These are phyloP conservation scores for Hololepta plana DNA, from an alignment of 2,888 invertebrate genomes.

Conservation along the genomic window DNA sequence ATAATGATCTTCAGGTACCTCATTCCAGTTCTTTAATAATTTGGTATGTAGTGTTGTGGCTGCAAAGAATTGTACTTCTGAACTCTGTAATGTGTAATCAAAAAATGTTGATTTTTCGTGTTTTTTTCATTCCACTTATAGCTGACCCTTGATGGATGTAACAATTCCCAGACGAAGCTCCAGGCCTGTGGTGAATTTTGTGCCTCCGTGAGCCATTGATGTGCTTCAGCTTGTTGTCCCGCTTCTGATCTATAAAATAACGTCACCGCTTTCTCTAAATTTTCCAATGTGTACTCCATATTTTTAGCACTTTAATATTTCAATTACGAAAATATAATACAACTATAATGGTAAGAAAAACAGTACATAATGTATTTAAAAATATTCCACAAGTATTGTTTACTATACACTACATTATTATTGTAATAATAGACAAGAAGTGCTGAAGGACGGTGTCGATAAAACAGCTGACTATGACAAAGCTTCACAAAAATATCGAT, in stretches of 20 bases:
- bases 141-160: slow-evolving; percentile 71
- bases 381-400: too few species aligned
- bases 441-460: too few species aligned
- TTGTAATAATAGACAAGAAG: too few species aligned
- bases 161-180: slow-evolving; percentile 81
- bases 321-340: neutral
- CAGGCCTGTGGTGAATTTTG: slow-evolving; percentile 80
- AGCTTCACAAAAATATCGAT: too few species aligned
- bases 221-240: slow-evolving; percentile 55
- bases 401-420: too few species aligned
- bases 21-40: slow-evolving; percentile 72
- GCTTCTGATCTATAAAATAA: slow-evolving; percentile 44
- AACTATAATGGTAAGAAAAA: too few species aligned
- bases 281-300: slow-evolving; percentile 45
- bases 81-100: slow-evolving; percentile 50
- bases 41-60: slow-evolving; percentile 82
- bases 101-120: too few species aligned
- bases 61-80: slow-evolving; percentile 87
- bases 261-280: slow-evolving; percentile 49
- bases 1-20: slow-evolving; percentile 66
- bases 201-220: slow-evolving; percentile 70
- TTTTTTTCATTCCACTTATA: neutral
- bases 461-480: too few species aligned
- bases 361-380: too few species aligned
- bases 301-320: slow-evolving; percentile 7